These are phyloP conservation scores for Seriola quinqueradiata DNA, from an alignment of 2,113 vertebrate species.

Conservation along the genomic window DNA sequence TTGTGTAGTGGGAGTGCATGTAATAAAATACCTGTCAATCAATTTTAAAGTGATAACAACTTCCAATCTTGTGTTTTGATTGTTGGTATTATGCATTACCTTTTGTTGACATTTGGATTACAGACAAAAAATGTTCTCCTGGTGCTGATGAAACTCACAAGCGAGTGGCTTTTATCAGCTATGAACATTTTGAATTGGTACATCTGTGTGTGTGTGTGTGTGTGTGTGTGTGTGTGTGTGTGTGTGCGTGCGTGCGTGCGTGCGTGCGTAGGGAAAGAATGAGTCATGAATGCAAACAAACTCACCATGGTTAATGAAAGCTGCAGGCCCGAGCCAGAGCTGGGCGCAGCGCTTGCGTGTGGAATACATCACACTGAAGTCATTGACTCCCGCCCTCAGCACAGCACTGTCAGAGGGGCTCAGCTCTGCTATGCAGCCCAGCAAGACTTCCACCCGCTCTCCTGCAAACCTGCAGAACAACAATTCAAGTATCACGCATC, in stretches of 20 bases:
- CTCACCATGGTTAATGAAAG: slow-evolving; percentile 96
- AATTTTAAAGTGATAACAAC: neutral
- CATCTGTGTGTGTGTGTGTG: neutral
- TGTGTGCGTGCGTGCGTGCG: neutral
- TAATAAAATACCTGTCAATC: neutral
- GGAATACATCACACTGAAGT: slow-evolving; percentile 97
- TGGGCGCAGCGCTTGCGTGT: slow-evolving; percentile 92
- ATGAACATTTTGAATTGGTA: neutral
- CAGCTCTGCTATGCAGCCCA: slow-evolving; percentile 92
- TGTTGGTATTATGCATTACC: neutral
- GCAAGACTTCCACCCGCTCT: slow-evolving; percentile 89
- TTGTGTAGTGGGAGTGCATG: no score
- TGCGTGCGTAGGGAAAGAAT: neutral
- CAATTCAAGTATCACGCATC: neutral
- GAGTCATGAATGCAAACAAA: slow-evolving; percentile 14
- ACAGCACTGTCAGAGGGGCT: slow-evolving; percentile 88
- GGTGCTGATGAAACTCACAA: neutral
- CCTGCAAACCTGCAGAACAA: slow-evolving; percentile 86
- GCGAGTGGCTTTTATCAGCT: neutral
- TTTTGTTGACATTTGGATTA: neutral
- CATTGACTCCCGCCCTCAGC: slow-evolving; percentile 90
- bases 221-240: neutral
- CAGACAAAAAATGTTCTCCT: neutral
- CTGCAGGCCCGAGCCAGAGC: slow-evolving; percentile 93
- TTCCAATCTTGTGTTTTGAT: neutral